Base-by-base conservation (phyloP, 2,113 vertebrate genomes). In the Phyllostomus hastatus region DNA sequence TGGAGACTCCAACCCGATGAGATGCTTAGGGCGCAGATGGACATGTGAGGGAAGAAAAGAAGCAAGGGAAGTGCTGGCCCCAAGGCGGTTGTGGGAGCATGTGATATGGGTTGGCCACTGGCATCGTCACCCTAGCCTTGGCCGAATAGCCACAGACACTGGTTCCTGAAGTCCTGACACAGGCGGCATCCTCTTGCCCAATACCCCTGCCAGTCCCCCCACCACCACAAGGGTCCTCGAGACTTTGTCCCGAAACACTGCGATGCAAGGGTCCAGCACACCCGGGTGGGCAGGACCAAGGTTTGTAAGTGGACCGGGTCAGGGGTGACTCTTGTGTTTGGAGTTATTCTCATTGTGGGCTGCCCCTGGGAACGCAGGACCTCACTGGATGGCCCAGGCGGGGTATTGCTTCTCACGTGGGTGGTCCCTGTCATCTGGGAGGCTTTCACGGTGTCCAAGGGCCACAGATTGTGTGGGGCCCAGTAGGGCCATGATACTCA, bases 141-240 rank as follows among this genome's bases (percentile, higher is more conserved):
- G 33, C 54, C 46, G 14, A 90, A 78, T n/a, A 52, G 35, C 50
- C 52, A 61, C 48, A 85, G 50, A 61, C 16, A 5, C 10, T 0
- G 10, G 20, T 16, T 41, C 50, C 59, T 6, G 57, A 35, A 38
- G 67, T n/a, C 76, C 41, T 75, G 26, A 28, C 54, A 38, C 69
- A 48, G 70, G 50, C n/a, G 61, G 78, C 50, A 28, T 88, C 78
- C 91, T 57, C 46, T 76, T 76, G 31, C 59, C 69, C 26, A 10
- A 46, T 0, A 22, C 2, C 4, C 38, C 28, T 8, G 6, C 43
- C 59, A 1, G 8, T 9, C 1, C 41, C n/a, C 41, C 1, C 26
- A 31, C 38, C n/a, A n/a, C 69, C 50, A 41, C 50, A 31, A 16
- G 20, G 50, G 12, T 28, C 46, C 70, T n/a, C 2, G 4, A 48